Percentiles rank a stretch among this genome's conserved stretches.
Conservation (phyloP, 2,888 invertebrate genomes). For the Papilio protenor region DNA sequence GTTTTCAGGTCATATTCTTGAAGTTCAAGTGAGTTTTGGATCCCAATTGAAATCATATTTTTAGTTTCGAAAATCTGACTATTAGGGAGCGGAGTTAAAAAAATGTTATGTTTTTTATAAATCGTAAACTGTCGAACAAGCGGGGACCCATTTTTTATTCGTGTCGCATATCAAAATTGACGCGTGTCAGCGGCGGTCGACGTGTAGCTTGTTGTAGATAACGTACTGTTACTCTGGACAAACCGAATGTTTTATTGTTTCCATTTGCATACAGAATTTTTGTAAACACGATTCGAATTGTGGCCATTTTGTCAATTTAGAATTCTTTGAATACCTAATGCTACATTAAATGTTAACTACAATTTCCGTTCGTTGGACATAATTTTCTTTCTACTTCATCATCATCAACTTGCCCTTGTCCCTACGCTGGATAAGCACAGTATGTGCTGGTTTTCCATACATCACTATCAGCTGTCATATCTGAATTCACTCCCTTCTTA, state of each 20-base stretch:
- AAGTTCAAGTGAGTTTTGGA: too few relatives aligned
- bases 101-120: constrained; percentile 2
- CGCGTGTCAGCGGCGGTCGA: constrained; percentile 55
- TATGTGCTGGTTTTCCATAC: too few relatives aligned
- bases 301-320: background rate
- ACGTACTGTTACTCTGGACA: background rate
- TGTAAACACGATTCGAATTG: background rate
- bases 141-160: constrained; percentile 60
- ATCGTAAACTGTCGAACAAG: constrained; percentile 44
- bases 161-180: constrained; percentile 61
- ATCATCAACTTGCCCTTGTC: too few relatives aligned
- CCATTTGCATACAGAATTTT: background rate
- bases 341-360: too few relatives aligned
- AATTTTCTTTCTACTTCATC: too few relatives aligned
- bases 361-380: background rate
- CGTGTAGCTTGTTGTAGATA: constrained; percentile 40
- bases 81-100: background rate
- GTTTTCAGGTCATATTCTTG: too few relatives aligned
- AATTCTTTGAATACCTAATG: background rate
- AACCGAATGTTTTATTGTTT: constrained; percentile 11
- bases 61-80: background rate
- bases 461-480: too few relatives aligned
- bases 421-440: too few relatives aligned
- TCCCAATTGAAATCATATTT: background rate
- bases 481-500: too few relatives aligned